Percentiles rank a stretch among this genome's conserved stretches.
Conservation (phyloP, 2,797 vertebrate genomes). For the Menidia menidia region DNA sequence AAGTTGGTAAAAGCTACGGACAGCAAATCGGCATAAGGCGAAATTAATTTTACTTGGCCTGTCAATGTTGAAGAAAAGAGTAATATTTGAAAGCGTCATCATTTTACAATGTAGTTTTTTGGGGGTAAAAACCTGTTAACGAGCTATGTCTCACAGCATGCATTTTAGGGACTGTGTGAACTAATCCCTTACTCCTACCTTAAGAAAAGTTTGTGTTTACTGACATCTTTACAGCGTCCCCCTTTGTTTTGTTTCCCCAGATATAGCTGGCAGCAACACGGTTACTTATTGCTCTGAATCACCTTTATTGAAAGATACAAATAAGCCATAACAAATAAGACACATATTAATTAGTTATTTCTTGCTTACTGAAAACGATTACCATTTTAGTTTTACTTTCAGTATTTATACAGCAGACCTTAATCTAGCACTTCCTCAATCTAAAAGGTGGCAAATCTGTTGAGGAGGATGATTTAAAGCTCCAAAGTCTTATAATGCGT, state of each 20-base stretch:
- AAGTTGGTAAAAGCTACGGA: constrained; percentile 42
- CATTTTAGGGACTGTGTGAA: not conserved
- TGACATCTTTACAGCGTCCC: constrained; percentile 20
- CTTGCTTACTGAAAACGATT: no score
- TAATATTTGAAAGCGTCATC: no score
- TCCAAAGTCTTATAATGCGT: not conserved
- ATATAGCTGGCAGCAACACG: constrained; percentile 8
- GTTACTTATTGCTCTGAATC: not conserved
- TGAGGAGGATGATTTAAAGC: not conserved
- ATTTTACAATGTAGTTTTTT: not conserved
- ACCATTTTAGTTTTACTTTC: not conserved
- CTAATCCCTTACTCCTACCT: constrained; percentile 13
- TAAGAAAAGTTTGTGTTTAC: constrained; percentile 21
- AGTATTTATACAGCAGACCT: not conserved
- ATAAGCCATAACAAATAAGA: no score
- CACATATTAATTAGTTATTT: no score
- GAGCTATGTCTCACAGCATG: not conserved
- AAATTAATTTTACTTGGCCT: constrained; percentile 58
- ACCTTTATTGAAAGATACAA: not conserved
- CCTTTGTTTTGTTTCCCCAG: constrained; percentile 63
- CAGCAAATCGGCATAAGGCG: constrained; percentile 49
- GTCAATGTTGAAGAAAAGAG: constrained; percentile 8
- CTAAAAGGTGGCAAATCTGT: no score
- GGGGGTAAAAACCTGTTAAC: not conserved
- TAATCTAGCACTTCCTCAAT: not conserved